Evolutionary conservation across 2,113 vertebrate species (phyloP).

Genomic region (Eurystomus gularis): DNA sequence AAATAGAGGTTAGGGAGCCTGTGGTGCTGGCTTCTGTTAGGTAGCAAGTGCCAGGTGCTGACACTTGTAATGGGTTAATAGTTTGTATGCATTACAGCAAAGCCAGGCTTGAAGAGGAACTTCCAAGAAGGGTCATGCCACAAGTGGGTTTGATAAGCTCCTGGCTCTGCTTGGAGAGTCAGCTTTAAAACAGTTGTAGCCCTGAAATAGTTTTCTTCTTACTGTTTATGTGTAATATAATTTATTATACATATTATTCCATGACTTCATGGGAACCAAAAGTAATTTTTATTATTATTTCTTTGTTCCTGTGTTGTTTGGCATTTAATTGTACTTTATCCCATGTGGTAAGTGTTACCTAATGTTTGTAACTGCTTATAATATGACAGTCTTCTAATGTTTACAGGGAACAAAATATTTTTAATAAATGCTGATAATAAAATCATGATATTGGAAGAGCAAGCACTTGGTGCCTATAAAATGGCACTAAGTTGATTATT

Average conservation of each 20-base stretch:
- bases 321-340: not conserved
- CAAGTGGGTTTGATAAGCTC: not conserved
- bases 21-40: not conserved
- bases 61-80: not conserved
- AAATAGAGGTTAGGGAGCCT: not conserved
- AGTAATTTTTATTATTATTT: not conserved
- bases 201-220: not conserved
- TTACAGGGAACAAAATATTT: not conserved
- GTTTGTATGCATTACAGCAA: not conserved
- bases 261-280: not conserved
- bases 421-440: not conserved
- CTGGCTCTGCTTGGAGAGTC: not conserved
- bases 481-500: constrained; percentile 12
- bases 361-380: not conserved
- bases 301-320: not conserved
- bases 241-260: not conserved
- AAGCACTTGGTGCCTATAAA: not conserved
- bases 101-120: not conserved
- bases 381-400: not conserved
- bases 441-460: not conserved
- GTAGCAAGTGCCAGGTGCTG: not conserved
- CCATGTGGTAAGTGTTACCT: not conserved
- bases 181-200: not conserved
- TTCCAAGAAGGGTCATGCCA: not conserved
- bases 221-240: not conserved